Percentiles rank a stretch among this genome's conserved stretches.
Conservation (phyloP, 1,140 invertebrate species). For the Bombus difficillimus region DNA sequence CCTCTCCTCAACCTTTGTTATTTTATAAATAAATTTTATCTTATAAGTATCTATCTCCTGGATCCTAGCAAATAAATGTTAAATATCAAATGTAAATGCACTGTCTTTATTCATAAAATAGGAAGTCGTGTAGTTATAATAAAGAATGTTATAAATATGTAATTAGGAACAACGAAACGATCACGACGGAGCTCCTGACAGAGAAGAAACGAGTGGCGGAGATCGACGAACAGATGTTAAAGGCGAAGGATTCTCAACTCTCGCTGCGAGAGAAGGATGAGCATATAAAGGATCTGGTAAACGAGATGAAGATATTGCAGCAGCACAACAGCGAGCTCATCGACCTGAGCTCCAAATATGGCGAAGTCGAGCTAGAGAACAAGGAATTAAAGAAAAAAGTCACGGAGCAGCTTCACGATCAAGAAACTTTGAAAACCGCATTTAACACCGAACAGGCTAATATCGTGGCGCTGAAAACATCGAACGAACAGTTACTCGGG, state of each 20-base stretch:
- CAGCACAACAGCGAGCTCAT: constrained; percentile 79
- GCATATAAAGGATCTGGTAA: constrained; percentile 73
- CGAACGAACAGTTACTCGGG: constrained; percentile 74
- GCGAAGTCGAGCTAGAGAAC: constrained; percentile 76
- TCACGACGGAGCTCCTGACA: constrained; percentile 58
- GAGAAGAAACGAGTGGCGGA: constrained; percentile 72
- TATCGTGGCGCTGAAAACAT: constrained; percentile 68
- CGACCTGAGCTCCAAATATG: constrained; percentile 70
- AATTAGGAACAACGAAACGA: constrained; percentile 70
- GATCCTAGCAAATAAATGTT: not conserved
- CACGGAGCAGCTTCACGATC: constrained; percentile 67
- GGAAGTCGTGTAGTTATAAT: not conserved
- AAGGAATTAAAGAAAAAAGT: constrained; percentile 74
- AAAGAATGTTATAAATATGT: constrained; percentile 8
- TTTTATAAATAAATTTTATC: not conserved
- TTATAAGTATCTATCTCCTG: too few species aligned
- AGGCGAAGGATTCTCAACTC: constrained; percentile 66
- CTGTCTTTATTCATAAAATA: not conserved
- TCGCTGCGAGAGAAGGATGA: constrained; percentile 74
- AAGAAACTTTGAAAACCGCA: constrained; percentile 70
- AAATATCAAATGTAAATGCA: not conserved
- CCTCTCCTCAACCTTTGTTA: not conserved
- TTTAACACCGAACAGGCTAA: constrained; percentile 74
- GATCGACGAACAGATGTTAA: constrained; percentile 70
- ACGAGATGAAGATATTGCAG: constrained; percentile 76